Base-by-base conservation (phyloP, 2,888 invertebrate genomes). In the Mesorhabditis spiculigera region DNA sequence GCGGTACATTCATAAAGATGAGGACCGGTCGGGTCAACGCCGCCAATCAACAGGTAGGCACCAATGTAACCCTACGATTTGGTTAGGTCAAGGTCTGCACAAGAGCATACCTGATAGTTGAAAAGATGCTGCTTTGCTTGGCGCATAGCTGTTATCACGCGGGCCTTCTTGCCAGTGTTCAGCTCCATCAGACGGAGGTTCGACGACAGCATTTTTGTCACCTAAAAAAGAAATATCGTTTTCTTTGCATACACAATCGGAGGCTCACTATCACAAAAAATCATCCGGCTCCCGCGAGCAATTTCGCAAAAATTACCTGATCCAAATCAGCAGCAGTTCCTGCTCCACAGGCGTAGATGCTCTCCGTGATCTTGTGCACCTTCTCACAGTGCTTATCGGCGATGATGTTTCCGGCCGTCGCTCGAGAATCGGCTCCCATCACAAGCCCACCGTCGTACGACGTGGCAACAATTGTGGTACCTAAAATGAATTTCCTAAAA, bases 271-370 rank as follows among this genome's bases (percentile, higher is more conserved):
- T 28, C 28, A 28, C 28, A 28, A 28, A n/a, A n/a, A 28, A 28
- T 28, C 10, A 10, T n/a, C 10, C 28, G 64, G 28, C 28, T n/a
- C 28, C 28, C n/a, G 43, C 5, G n/a, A 65, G n/a, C 4, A 10
- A 42, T 61, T 42, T 16, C 5, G 45, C 5, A 6, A 41, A n/a
- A 13, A 42, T 45, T 28, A 94, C 94, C 91, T 92, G 93, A 87
- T 94, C 93, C 4, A 96, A 94, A 86, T 99, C 98, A 0, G 98
- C 98, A 42, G 98, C 96, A 69, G 97, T 98, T 71, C 98, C 98
- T 71, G 97, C 98, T 74, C 97, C 97, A 86, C 95, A 96, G 85
- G 95, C 96, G 87, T 88, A 89, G 76, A 89, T 89, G 71, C 88
- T 88, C 45, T 87, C 86, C 16, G 88, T 86, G 50, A 89, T 85